phyloP scores from a whole-genome alignment of 2,888 invertebrate species.

The Strigamia transsilvanica region DNA sequence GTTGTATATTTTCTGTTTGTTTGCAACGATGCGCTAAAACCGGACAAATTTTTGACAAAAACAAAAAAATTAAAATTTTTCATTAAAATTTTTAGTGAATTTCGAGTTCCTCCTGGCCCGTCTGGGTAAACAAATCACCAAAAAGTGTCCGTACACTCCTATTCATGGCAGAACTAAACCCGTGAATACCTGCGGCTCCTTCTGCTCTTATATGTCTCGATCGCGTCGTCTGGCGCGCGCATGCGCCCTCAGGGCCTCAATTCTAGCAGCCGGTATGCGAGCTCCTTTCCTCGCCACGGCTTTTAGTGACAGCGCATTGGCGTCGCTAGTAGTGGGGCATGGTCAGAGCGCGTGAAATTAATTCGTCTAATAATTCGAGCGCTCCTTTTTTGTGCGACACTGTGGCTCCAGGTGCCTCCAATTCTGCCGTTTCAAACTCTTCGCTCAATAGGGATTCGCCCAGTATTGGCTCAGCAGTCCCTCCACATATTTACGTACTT shows the following conservation, averaged over 20 bases:
- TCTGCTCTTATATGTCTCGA: not conserved
- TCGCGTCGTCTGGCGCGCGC: slow-evolving; percentile 50
- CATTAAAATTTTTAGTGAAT: too few relatives aligned
- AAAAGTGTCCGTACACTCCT: not conserved
- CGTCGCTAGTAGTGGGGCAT: slow-evolving; percentile 27
- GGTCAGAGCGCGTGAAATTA: slow-evolving; percentile 40
- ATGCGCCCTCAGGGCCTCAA: slow-evolving; percentile 28
- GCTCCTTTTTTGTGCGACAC: slow-evolving; percentile 43
- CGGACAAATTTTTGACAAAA: too few relatives aligned
- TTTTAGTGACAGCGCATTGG: slow-evolving; percentile 27
- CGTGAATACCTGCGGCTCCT: not conserved
- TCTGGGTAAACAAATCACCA: slow-evolving; percentile 32
- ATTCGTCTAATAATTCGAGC: slow-evolving; percentile 51
- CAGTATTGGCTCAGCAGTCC: slow-evolving; percentile 47
- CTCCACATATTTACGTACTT: slow-evolving; percentile 43
- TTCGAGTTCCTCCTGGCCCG: slow-evolving; percentile 6
- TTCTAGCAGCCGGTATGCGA: slow-evolving; percentile 23
- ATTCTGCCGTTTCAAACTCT: not conserved
- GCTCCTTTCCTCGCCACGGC: slow-evolving; percentile 34
- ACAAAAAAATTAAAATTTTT: too few relatives aligned
- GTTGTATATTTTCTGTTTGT: too few relatives aligned
- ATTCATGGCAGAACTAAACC: not conserved
- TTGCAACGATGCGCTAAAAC: too few relatives aligned
- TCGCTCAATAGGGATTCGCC: slow-evolving; percentile 1
- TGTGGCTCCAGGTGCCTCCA: slow-evolving; percentile 29